Evolutionary conservation across 2,888 invertebrate species (phyloP).

Genomic region (Dyspetes luteomarginatus): DNA sequence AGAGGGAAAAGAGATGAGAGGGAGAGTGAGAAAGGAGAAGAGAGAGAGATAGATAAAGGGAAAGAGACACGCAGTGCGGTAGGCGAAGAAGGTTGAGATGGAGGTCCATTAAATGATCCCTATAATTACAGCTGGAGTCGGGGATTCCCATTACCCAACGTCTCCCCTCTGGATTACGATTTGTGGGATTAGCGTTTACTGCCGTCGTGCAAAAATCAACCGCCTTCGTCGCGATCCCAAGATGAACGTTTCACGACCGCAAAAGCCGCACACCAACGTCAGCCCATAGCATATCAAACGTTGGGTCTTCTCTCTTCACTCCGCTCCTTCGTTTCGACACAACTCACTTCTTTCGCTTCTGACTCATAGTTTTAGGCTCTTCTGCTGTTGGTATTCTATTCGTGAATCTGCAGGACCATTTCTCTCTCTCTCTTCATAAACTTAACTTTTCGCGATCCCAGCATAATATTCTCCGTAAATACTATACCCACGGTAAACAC

Average conservation of each 20-base stretch:
- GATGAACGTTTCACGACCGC: constrained; percentile 46
- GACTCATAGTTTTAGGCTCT: constrained; percentile 34
- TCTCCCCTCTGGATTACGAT: constrained; percentile 71
- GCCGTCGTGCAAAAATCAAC: constrained; percentile 75
- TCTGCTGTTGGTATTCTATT: constrained; percentile 1
- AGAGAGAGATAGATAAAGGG: constrained; percentile 46
- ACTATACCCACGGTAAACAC: constrained; percentile 24
- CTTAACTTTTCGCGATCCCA: background rate
- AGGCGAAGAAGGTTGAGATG: constrained; percentile 70
- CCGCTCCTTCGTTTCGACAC: constrained; percentile 52
- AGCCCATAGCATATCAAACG: background rate
- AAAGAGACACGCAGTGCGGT: constrained; percentile 58
- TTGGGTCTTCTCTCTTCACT: background rate
- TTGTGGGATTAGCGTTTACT: constrained; percentile 77
- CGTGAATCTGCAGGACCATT: background rate
- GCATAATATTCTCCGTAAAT: constrained; percentile 39
- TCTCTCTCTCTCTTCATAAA: too few relatives aligned
- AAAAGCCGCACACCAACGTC: constrained; percentile 21
- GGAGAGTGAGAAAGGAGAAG: constrained; percentile 18
- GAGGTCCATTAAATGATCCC: constrained; percentile 79
- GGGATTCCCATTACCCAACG: constrained; percentile 71
- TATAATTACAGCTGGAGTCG: constrained; percentile 79
- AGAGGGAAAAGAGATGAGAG: constrained; percentile 3
- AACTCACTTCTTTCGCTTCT: constrained; percentile 39
- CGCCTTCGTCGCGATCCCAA: constrained; percentile 64